A percentile compares a stretch with the other conserved stretches of the same genome.
Evolutionary conservation across 2,113 vertebrate genomes (phyloP).

Genomic region (Furnarius figulus): DNA sequence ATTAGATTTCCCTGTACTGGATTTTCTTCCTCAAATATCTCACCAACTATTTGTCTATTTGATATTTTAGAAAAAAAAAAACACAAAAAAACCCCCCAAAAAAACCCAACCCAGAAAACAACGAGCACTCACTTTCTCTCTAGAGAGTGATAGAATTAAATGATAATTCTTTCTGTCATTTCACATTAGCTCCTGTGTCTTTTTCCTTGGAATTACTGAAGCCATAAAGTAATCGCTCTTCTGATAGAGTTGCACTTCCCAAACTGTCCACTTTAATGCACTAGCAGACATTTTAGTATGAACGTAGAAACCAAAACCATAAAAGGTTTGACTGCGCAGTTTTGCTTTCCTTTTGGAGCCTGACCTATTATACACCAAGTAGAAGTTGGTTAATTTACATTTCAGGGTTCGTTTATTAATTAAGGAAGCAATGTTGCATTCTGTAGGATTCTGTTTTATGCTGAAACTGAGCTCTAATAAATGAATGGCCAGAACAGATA

Average conservation of each 20-base stretch:
- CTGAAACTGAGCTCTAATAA: slow-evolving; percentile 28
- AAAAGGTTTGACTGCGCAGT: background rate
- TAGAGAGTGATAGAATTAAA: background rate
- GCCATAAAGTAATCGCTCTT: background rate
- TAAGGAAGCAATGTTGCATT: slow-evolving; percentile 18
- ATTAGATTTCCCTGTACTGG: background rate
- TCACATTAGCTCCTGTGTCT: background rate
- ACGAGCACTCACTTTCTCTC: background rate
- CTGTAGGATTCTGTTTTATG: slow-evolving; percentile 5
- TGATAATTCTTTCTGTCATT: background rate
- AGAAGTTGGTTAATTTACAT: slow-evolving; percentile 14
- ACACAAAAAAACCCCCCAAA: too few species aligned
- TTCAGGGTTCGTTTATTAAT: slow-evolving; percentile 42
- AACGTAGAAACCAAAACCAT: background rate
- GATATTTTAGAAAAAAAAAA: background rate
- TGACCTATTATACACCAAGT: background rate
- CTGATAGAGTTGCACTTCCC: background rate
- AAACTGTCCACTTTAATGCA: background rate
- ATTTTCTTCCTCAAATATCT: slow-evolving; percentile 22
- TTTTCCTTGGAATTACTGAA: background rate
- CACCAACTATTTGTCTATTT: background rate
- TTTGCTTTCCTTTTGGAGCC: slow-evolving; percentile 12
- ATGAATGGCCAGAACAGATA: slow-evolving; percentile 14
- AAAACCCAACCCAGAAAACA: background rate
- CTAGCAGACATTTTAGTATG: background rate